Percentiles rank a stretch among this genome's conserved stretches.
phyloP scores from a whole-genome alignment of 2,888 invertebrate species.

The Caenorhabditis sulstoni region DNA sequence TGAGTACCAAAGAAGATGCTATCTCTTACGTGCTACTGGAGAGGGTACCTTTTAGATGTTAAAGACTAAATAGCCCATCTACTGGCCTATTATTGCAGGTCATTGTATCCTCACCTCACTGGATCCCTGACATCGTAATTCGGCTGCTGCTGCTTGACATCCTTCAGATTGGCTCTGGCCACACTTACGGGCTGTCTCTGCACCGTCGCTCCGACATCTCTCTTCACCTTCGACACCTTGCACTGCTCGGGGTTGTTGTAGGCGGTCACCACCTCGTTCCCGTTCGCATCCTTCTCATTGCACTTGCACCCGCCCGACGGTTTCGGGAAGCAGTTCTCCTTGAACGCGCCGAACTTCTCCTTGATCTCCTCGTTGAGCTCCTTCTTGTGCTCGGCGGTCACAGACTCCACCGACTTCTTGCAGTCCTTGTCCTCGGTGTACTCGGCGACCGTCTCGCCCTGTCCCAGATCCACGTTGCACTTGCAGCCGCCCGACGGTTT shows the following conservation, averaged over 20 bases:
- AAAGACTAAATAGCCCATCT: too few relatives aligned
- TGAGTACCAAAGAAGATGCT: too few relatives aligned
- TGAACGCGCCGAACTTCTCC: constrained; percentile 75
- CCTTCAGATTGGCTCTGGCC: constrained; percentile 47
- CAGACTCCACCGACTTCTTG: constrained; percentile 65
- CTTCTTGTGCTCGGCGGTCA: constrained; percentile 77
- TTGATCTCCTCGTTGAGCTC: constrained; percentile 77
- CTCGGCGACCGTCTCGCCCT: constrained; percentile 69
- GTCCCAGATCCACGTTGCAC: constrained; percentile 70
- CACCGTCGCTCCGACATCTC: constrained; percentile 60
- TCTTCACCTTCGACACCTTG: constrained; percentile 62
- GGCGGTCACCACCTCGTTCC: constrained; percentile 73
- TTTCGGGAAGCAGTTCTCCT: constrained; percentile 78
- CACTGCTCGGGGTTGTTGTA: constrained; percentile 74
- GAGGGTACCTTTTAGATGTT: too few relatives aligned
- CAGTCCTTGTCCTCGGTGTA: constrained; percentile 65
- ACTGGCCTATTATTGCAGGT: too few relatives aligned
- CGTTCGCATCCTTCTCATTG: constrained; percentile 75
- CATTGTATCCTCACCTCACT: constrained; percentile 42
- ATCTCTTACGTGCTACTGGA: too few relatives aligned
- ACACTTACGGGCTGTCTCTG: constrained; percentile 46
- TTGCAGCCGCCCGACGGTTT: constrained; percentile 74
- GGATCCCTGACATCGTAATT: constrained; percentile 68
- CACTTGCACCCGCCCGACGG: constrained; percentile 77
- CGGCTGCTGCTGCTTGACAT: constrained; percentile 33